These are phyloP conservation scores for Dastarcus helophoroides DNA, from an alignment of 2,888 invertebrate species.

Conservation along the genomic window DNA sequence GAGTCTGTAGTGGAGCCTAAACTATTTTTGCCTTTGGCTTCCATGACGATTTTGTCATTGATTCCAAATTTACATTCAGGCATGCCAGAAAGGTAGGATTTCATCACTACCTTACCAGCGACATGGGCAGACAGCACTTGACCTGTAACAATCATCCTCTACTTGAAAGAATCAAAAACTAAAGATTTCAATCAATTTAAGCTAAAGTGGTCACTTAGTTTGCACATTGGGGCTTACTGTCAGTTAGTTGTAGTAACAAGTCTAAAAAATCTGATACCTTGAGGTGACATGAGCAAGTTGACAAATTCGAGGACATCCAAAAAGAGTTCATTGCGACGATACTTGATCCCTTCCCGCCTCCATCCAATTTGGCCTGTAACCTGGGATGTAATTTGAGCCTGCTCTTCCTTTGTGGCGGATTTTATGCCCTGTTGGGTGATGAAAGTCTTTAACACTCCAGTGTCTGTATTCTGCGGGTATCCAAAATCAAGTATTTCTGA, in stretches of 20 bases:
- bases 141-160: no score
- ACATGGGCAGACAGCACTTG: slow-evolving; percentile 98
- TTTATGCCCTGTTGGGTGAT: slow-evolving; percentile 99
- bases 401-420: slow-evolving; percentile 97
- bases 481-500: slow-evolving; percentile 98
- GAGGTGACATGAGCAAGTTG: slow-evolving; percentile 98
- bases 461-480: slow-evolving; percentile 99
- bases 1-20: slow-evolving; percentile 51
- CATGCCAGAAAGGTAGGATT: slow-evolving; percentile 98
- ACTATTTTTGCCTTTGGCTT: slow-evolving; percentile 72
- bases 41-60: slow-evolving; percentile 99
- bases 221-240: no score
- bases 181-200: neutral
- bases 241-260: no score
- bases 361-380: slow-evolving; percentile 95
- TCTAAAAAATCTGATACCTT: no score
- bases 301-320: slow-evolving; percentile 98
- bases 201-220: no score
- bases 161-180: no score
- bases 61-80: slow-evolving; percentile 99
- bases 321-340: slow-evolving; percentile 95
- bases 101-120: slow-evolving; percentile 99
- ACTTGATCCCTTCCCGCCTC: slow-evolving; percentile 98
- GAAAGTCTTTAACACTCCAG: slow-evolving; percentile 96
- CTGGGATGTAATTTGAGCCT: slow-evolving; percentile 98